Base-by-base conservation (phyloP, 2,888 invertebrate species). In the Pecten maximus region DNA sequence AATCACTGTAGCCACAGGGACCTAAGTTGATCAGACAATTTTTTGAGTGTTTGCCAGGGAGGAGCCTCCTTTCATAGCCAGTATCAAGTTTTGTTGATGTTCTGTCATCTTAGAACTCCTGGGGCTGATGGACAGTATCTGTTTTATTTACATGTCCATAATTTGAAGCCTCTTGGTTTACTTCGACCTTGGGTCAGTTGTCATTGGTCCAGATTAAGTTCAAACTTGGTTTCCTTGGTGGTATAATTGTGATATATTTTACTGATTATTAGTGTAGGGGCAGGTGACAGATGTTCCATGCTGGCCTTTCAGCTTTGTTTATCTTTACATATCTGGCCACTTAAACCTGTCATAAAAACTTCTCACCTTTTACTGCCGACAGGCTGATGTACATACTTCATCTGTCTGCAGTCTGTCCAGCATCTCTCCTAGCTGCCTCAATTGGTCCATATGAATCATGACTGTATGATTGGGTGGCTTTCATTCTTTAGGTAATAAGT, bases 301-400 rank as follows among this genome's bases (percentile, higher is more conserved):
- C 35, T 74, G 28, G 74, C 74, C 74, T 10, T 28, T 19, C 60
- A 23, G 2, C 2, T 35, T 16, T 74, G 74, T 74, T 74, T 74
- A 74, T 74, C 28, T 74, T 2, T 35, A 74, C 74, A 60, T 74
- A 35, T 74, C 74, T 35, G 74, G 74, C 74, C 28, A 74, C 74
- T 74, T 74, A 74, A 35, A 6, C 74, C 35, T 74, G 74, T 74
- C 74, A 74, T 74, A 74, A 74, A 74, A 74, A 74, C 74, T 74
- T 74, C 35, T 74, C 74, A 8, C 74, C 74, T 74, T 35, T 74
- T 74, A 35, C 74, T 74, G 74, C 10, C 35, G 23, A 16, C 35
- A 35, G 0, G 0, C 28, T 35, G 74, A 74, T 74, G 74, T 28
- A 74, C 23, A 23, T 60, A 35, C 23, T 10, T 74, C 35, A 74